phyloP scores from a whole-genome alignment of 2,113 vertebrate species.

The Empidonax traillii region DNA sequence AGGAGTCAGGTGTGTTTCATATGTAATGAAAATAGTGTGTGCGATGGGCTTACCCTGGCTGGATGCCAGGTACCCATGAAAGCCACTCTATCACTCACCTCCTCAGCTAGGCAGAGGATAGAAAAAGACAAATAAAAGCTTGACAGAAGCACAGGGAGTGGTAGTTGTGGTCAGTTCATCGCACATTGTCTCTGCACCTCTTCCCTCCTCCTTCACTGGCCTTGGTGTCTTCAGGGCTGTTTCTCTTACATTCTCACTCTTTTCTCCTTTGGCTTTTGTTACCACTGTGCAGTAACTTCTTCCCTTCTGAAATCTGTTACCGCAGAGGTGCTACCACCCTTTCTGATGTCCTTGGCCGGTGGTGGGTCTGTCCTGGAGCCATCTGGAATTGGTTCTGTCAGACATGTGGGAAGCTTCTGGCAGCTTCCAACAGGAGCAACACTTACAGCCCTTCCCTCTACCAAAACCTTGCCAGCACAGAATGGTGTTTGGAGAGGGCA shows the following conservation, averaged over 20 bases:
- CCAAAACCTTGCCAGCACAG: not conserved
- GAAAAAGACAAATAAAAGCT: not conserved
- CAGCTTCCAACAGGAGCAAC: not conserved
- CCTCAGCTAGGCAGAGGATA: not conserved
- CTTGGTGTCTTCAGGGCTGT: not conserved
- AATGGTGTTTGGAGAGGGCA: not conserved
- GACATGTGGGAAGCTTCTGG: not conserved
- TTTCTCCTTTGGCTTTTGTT: not conserved
- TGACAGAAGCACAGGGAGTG: accelerated
- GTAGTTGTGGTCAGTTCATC: accelerated
- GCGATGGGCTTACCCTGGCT: not conserved
- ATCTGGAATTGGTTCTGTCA: accelerated
- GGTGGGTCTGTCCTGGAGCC: accelerated
- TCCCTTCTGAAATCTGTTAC: not conserved
- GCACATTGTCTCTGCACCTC: accelerated
- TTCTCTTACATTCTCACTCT: not conserved
- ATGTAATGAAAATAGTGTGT: not conserved
- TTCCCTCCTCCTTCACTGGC: not conserved
- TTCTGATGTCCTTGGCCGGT: not conserved
- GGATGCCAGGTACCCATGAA: not conserved
- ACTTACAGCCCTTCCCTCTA: accelerated
- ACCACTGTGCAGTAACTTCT: not conserved
- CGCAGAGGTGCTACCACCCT: accelerated
- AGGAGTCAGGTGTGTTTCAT: not conserved
- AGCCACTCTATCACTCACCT: not conserved